phyloP scores from a whole-genome alignment of 1,140 invertebrate species.

The Helicoverpa armigera region DNA sequence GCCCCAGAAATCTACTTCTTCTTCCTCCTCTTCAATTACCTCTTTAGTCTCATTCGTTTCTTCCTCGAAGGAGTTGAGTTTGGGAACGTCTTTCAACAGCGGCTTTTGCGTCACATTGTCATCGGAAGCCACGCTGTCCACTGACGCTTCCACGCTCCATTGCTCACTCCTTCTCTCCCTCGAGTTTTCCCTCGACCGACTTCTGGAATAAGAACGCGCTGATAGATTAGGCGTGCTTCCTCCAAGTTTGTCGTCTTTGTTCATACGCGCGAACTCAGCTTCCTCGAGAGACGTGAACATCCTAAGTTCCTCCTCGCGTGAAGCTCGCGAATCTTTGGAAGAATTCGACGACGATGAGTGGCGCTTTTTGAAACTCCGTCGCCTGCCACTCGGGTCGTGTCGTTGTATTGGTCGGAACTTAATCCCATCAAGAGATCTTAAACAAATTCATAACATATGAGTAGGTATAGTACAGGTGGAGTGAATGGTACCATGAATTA shows the following conservation, averaged over 20 bases:
- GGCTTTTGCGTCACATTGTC: conserved; percentile 65
- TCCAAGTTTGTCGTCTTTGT: conserved; percentile 63
- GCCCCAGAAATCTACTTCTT: conserved; percentile 82
- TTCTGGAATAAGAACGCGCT: conserved; percentile 84
- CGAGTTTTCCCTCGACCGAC: conserved; percentile 80
- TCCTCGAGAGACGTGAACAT: conserved; percentile 88
- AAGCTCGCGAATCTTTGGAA: conserved; percentile 86
- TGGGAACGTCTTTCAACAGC: conserved; percentile 68
- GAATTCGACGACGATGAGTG: conserved; percentile 87
- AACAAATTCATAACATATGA: conserved; percentile 83
- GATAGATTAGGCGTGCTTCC: conserved; percentile 84
- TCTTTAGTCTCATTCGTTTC: conserved; percentile 71
- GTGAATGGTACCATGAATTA: conserved; percentile 56
- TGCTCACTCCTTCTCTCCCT: conserved; percentile 69
- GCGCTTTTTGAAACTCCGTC: conserved; percentile 87
- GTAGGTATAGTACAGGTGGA: conserved; percentile 73
- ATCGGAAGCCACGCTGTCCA: conserved; percentile 64
- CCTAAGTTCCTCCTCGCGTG: conserved; percentile 87
- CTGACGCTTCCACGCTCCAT: conserved; percentile 64
- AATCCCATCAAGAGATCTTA: conserved; percentile 88
- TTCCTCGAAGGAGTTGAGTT: conserved; percentile 79
- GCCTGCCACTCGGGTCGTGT: conserved; percentile 87
- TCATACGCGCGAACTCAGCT: conserved; percentile 85
- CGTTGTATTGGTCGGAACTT: conserved; percentile 87
- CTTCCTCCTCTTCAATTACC: conserved; percentile 77